Evolutionary conservation across 2,113 vertebrate genomes (phyloP), one percentile per base, ranked within the genome.

Genomic region (Trogon surrucura): DNA sequence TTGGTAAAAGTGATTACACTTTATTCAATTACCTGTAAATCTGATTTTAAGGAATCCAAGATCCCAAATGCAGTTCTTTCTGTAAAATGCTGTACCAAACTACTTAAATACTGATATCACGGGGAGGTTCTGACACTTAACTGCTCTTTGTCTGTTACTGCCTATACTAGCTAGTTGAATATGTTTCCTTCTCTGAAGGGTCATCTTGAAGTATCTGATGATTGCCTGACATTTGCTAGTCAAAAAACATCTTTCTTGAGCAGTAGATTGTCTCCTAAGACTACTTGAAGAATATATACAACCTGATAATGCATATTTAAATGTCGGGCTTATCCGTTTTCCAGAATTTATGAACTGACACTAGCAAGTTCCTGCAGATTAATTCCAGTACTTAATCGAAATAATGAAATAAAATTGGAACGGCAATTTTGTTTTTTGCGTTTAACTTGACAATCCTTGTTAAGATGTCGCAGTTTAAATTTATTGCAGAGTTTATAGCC

Each of bases 11-110:
- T 83, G 72, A 92, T 92, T 88, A 83, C 3, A 3, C 36, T 92
- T 95, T 92, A 84, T 88, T 86, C 82, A 67, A 56, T 93, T 95
- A 91, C 80, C 56, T 91, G 73, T 78, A 89, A 93, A 90, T 92
- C 69, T 86, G 65, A 79, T 92, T 93, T 92, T 91, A 92, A 95
- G 70, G 77, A 85, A 84, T 85, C 32, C 13, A 67, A 58, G 67
- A 54, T 83, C 47, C 25, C n/a, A 70, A 80, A 74, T 66, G 11
- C 77, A 70, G 38, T 88, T 89, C 14, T 45, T 85, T 80, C 62
- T 25, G 16, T 78, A 64, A 92, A 80, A 67, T 70, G 13, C 44
- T 71, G 21, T 65, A 87, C 69, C 19, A 54, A 50, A 47, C 9
- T 57, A 44, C 69, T 86, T 65, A 57, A 74, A 75, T 64, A n/a